Conservation (phyloP, 1,140 invertebrate species). For the Brachionus plicatilis region DNA sequence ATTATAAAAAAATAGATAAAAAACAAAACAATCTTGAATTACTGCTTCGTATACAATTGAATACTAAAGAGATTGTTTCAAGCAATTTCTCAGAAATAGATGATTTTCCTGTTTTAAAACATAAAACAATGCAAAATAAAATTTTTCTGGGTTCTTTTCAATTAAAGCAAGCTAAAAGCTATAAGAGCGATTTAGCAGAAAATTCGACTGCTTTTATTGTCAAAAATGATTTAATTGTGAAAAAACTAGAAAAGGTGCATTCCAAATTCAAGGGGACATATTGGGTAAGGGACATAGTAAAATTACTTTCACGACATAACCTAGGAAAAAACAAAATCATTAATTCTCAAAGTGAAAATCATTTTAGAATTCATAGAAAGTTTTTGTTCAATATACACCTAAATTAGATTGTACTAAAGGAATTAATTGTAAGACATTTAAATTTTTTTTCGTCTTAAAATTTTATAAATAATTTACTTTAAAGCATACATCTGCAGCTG, state of each 20-base stretch:
- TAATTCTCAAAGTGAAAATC: no score
- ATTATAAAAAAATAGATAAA: not conserved
- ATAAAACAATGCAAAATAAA: not conserved
- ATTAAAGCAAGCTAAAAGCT: conserved; percentile 1
- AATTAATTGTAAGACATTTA: not conserved
- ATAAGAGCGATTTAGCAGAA: not conserved
- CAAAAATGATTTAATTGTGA: not conserved
- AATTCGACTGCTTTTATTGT: not conserved
- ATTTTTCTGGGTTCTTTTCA: not conserved
- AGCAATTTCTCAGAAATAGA: not conserved
- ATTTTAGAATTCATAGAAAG: not conserved
- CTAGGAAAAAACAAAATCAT: not conserved
- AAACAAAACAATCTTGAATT: not conserved
- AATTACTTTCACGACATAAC: not conserved
- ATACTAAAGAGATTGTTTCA: not conserved
- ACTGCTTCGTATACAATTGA: not conserved
- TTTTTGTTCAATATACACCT: not conserved
- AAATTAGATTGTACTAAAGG: not conserved
- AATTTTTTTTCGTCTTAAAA: not conserved
- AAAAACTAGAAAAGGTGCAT: not conserved
- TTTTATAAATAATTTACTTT: not conserved
- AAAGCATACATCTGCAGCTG: not conserved
- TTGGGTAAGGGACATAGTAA: no score
- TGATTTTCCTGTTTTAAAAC: conserved; percentile 2
- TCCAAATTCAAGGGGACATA: not conserved